Base-by-base conservation (phyloP, 35 echinoderm and acorn worm genomes). In the Apostichopus japonicus region DNA sequence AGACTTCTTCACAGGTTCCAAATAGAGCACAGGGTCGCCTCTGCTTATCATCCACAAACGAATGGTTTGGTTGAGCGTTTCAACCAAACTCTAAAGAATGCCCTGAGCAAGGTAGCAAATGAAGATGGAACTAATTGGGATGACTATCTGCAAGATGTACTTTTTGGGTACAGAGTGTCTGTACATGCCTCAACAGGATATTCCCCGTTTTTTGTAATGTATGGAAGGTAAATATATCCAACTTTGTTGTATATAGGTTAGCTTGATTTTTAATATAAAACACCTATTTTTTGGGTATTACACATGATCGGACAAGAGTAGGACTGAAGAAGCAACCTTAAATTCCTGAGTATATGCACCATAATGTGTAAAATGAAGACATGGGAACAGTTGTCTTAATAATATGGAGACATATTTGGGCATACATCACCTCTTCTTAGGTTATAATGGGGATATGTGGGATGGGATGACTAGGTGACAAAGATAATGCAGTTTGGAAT, bases 31-130 rank as follows among this genome's bases (percentile, higher is more conserved):
- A 9, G 77, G 1, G 23, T 92, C 5, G 53, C 72, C 7, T 61
- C 72, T 23, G 91, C 91, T 55, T 92, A 92, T 33, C 91, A 92
- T 82, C 91, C 91, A 6, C 91, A 92, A 22, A 92, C 91, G 59
- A 92, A 92, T 79, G 91, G 91, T 0, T 21, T 92, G 14, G 91
- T 83, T 2, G 91, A 92, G 77, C 77, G 91, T 24, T 81, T 83
- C 13, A 54, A n/a, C n/a, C n/a, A n/a, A n/a, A n/a, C n/a, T n/a
- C n/a, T n/a, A n/a, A n/a, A n/a, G n/a, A n/a, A n/a, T 81, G 23
- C 91, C 23, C 54, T 92, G 1, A 52, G 53, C 21, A 92, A 92
- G 24, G 77, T 92, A 10, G 77, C 55, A 0, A 92, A 92, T 82
- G 53, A 56, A 23, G 79, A 92, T 5, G 16, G 53, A 19, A 71